Conservation (phyloP, 2,888 invertebrate species). For the Xestia rhomboidea region DNA sequence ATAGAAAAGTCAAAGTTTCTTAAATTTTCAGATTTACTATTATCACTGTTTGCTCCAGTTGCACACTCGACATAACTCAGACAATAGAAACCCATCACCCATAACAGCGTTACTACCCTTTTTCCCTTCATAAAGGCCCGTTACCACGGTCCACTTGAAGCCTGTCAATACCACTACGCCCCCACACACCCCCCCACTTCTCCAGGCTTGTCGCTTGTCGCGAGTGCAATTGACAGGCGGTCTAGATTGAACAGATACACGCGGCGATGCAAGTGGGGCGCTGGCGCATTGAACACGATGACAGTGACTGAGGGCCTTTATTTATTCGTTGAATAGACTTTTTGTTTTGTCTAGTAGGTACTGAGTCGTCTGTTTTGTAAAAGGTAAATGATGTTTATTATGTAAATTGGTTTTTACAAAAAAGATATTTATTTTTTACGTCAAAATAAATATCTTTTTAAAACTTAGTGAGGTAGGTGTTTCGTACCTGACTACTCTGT, state of each 20-base stretch:
- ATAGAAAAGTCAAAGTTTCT: too few species aligned
- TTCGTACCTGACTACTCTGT: neutral
- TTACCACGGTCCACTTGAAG: conserved; percentile 32
- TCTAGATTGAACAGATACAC: conserved; percentile 49
- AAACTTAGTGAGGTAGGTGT: too few species aligned
- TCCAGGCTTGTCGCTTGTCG: conserved; percentile 26
- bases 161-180: conserved; percentile 46
- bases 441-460: too few species aligned
- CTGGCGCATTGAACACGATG: conserved; percentile 12
- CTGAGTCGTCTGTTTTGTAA: neutral
- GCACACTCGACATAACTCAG: neutral
- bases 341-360: conserved; percentile 5
- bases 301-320: conserved; percentile 40
- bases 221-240: conserved; percentile 48
- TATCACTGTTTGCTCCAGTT: neutral
- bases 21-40: too few species aligned
- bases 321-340: conserved; percentile 9
- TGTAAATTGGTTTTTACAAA: too few species aligned
- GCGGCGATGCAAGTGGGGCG: conserved; percentile 47
- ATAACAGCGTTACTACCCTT: conserved; percentile 13
- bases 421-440: too few species aligned
- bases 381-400: neutral
- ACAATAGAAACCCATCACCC: neutral
- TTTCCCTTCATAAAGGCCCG: conserved; percentile 17
- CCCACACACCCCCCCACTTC: neutral